A percentile compares a stretch with the other conserved stretches of the same genome.
Evolutionary conservation across 2,797 vertebrate genomes (phyloP).

Genomic region (Rhinatrema bivittatum): DNA sequence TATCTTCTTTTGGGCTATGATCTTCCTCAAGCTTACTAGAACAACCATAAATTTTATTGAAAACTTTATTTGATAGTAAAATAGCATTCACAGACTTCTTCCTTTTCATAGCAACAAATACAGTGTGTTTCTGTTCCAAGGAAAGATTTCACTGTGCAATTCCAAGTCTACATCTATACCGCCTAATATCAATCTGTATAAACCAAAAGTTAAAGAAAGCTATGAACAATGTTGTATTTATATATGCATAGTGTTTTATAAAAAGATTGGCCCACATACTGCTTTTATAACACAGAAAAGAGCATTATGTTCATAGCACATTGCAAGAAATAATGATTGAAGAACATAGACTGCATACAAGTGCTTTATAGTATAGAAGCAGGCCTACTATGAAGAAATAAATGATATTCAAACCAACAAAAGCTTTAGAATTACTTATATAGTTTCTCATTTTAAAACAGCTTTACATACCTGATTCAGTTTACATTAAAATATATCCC

Average conservation of each 20-base stretch:
- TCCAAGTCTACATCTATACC: conserved; percentile 83
- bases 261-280: conserved; percentile 94
- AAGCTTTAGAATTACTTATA: conserved; percentile 77
- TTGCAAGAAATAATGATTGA: conserved; percentile 81
- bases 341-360: conserved; percentile 86
- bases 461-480: conserved; percentile 96
- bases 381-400: conserved; percentile 81
- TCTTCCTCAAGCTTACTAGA: conserved; percentile 36
- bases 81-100: conserved; percentile 95
- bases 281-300: conserved; percentile 87
- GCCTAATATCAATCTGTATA: conserved; percentile 87
- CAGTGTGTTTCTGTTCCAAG: conserved; percentile 85
- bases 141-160: conserved; percentile 79
- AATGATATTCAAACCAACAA: conserved; percentile 68
- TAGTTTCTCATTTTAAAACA: conserved; percentile 81
- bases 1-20: too few species aligned
- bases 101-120: conserved; percentile 89
- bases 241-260: conserved; percentile 99
- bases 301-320: conserved; percentile 81
- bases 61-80: conserved; percentile 98
- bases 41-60: conserved; percentile 76
- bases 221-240: conserved; percentile 98
- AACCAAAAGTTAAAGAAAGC: conserved; percentile 95
- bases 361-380: conserved; percentile 87
- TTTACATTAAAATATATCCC: conserved; percentile 91